These are phyloP conservation scores for Donacobius atricapilla DNA, from an alignment of 2,113 vertebrate species.

Conservation along the genomic window DNA sequence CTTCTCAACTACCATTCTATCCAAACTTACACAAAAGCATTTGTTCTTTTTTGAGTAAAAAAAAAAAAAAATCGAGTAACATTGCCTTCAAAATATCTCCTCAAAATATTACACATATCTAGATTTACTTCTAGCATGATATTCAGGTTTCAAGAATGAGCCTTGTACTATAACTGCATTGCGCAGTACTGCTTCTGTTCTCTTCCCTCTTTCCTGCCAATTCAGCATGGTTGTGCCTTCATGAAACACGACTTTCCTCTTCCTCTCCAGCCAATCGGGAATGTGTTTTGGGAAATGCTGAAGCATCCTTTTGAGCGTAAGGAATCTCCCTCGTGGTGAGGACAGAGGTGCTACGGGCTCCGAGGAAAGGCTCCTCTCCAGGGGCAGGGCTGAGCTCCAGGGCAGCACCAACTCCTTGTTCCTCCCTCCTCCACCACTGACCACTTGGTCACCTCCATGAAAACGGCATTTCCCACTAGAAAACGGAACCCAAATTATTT, in stretches of 20 bases:
- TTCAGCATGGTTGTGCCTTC: conserved; percentile 85
- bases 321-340: neutral
- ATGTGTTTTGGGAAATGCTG: conserved; percentile 50
- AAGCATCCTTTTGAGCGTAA: conserved; percentile 41
- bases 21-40: conserved; percentile 66
- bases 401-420: neutral
- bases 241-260: conserved; percentile 66
- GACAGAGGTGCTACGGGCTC: conserved; percentile 5
- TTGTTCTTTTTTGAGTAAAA: conserved; percentile 66
- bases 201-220: conserved; percentile 68
- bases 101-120: conserved; percentile 76
- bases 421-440: neutral
- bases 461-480: neutral
- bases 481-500: neutral
- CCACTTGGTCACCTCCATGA: neutral
- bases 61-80: conserved; percentile 56
- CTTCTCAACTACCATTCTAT: conserved; percentile 67
- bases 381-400: neutral
- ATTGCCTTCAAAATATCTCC: conserved; percentile 80
- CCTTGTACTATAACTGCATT: conserved; percentile 76
- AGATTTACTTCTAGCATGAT: conserved; percentile 83
- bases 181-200: conserved; percentile 70
- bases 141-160: conserved; percentile 82
- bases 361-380: neutral
- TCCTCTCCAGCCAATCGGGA: conserved; percentile 51